Conservation (phyloP, 2,888 invertebrate species). For the Caenorhabditis sp. region DNA sequence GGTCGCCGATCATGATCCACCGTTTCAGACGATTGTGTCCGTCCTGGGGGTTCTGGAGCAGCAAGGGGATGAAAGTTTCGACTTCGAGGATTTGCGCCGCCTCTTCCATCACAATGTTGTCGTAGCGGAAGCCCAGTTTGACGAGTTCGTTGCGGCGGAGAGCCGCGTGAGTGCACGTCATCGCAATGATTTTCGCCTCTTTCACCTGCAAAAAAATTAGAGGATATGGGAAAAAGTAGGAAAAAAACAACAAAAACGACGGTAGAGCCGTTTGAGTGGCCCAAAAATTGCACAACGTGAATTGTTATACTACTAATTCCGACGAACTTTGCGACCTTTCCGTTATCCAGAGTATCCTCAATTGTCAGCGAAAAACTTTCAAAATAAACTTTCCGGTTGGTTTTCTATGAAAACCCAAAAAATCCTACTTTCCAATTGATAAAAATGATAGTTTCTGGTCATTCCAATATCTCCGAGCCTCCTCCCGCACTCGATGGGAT, state of each 20-base stretch:
- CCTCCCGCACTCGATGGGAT: too few species aligned
- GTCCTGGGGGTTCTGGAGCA: slow-evolving; percentile 94
- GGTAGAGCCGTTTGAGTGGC: too few species aligned
- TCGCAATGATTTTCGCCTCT: slow-evolving; percentile 99
- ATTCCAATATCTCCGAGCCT: too few species aligned
- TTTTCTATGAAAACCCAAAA: not conserved
- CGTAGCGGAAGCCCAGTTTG: slow-evolving; percentile 85
- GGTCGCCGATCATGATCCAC: slow-evolving; percentile 99
- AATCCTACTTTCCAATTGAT: not conserved
- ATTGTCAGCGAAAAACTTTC: too few species aligned
- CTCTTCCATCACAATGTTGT: slow-evolving; percentile 99
- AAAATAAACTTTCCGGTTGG: too few species aligned
- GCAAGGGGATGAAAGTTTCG: slow-evolving; percentile 97
- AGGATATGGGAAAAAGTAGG: too few species aligned
- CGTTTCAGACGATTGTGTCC: slow-evolving; percentile 94
- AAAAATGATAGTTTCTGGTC: too few species aligned
- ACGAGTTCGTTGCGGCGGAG: slow-evolving; percentile 95
- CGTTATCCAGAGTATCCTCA: too few species aligned
- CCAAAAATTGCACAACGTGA: too few species aligned
- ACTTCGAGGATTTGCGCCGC: slow-evolving; percentile 98
- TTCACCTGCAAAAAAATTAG: slow-evolving; percentile 72
- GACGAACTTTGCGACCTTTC: too few species aligned
- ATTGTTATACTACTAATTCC: too few species aligned
- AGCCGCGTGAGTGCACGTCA: slow-evolving; percentile 99
- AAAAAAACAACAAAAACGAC: too few species aligned